These are phyloP conservation scores for Catocala sponsa DNA, from an alignment of 2,888 invertebrate genomes.

Conservation along the genomic window DNA sequence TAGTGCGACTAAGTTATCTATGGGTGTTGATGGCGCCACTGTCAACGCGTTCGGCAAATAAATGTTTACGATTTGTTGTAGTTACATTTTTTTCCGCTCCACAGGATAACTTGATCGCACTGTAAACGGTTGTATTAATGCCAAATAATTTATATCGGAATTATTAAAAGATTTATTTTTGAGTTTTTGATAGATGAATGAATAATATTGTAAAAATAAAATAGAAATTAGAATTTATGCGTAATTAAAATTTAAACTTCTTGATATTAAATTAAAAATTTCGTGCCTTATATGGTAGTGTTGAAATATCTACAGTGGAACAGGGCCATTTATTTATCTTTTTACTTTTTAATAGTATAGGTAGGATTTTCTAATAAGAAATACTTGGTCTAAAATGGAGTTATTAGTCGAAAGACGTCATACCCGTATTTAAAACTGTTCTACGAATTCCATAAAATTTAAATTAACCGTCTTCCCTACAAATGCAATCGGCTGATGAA, in stretches of 20 bases:
- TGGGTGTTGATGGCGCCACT: background rate
- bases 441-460: too few species aligned
- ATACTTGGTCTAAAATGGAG: too few species aligned
- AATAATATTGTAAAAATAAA: background rate
- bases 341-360: background rate
- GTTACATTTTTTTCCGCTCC: background rate
- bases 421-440: too few species aligned
- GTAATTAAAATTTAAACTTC: background rate
- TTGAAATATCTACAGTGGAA: background rate
- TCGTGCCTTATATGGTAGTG: background rate
- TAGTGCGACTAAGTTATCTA: background rate
- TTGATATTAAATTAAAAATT: background rate
- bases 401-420: too few species aligned
- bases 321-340: background rate
- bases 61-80: background rate
- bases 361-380: too few species aligned
- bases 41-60: background rate
- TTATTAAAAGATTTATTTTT: background rate
- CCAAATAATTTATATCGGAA: constrained; percentile 25
- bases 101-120: background rate
- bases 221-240: background rate
- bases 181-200: background rate
- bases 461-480: too few species aligned
- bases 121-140: background rate
- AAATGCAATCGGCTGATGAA: too few species aligned